phyloP scores from a whole-genome alignment of 2,888 invertebrate genomes.

The Phortica okadai region DNA sequence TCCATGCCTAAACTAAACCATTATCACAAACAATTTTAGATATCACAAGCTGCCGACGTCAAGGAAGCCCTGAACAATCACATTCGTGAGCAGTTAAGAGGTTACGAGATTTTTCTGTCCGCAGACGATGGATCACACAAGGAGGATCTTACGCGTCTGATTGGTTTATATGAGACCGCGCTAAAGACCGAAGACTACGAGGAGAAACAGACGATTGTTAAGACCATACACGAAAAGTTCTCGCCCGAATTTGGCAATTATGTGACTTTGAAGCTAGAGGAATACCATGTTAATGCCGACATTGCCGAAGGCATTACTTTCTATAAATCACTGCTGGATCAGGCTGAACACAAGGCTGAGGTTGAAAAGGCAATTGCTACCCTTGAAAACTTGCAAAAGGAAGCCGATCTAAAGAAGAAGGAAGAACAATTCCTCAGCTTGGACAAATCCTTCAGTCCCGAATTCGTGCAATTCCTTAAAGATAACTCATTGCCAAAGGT shows the following conservation, averaged over 20 bases:
- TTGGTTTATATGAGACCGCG: constrained; percentile 60
- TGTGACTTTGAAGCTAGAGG: constrained; percentile 54
- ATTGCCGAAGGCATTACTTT: constrained; percentile 57
- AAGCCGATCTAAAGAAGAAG: constrained; percentile 55
- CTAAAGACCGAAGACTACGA: constrained; percentile 55
- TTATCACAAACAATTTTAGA: constrained; percentile 22
- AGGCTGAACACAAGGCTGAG: constrained; percentile 51
- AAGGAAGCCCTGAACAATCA: constrained; percentile 58
- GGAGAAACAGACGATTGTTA: constrained; percentile 55
- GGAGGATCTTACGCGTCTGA: constrained; percentile 59
- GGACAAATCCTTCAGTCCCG: constrained; percentile 54
- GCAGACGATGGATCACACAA: constrained; percentile 56
- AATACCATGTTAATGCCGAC: constrained; percentile 55
- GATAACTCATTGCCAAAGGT: constrained; percentile 55
- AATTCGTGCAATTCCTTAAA: constrained; percentile 57
- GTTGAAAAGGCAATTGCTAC: constrained; percentile 52
- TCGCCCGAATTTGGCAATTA: constrained; percentile 59
- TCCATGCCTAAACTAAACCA: not conserved
- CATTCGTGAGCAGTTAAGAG: constrained; percentile 60
- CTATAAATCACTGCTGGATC: constrained; percentile 53
- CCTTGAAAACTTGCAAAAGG: constrained; percentile 52
- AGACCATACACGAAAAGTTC: constrained; percentile 52
- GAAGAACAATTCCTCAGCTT: constrained; percentile 53
- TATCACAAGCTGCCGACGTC: constrained; percentile 50
- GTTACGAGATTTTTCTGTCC: constrained; percentile 54